phyloP scores from a whole-genome alignment of 2,888 invertebrate genomes.

The Macaria notata region DNA sequence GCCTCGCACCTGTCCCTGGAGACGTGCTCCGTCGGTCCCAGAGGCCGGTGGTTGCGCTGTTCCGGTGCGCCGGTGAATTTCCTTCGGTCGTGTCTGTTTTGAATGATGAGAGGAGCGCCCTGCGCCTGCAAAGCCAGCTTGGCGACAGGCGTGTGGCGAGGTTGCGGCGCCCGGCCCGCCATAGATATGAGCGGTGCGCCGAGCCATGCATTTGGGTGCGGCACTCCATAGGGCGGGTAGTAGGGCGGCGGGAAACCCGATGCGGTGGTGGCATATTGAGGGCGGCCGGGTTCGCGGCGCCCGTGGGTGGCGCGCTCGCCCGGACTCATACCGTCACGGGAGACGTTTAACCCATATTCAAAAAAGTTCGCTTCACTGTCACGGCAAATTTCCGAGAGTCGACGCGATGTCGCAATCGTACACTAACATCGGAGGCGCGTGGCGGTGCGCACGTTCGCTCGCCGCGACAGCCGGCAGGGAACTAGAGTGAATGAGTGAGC shows the following conservation, averaged over 20 bases:
- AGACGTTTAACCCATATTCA: slow-evolving; percentile 89
- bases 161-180: slow-evolving; percentile 81
- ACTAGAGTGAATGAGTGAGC: slow-evolving; percentile 76
- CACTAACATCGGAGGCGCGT: slow-evolving; percentile 75
- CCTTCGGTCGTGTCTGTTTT: slow-evolving; percentile 83
- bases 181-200: slow-evolving; percentile 92
- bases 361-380: slow-evolving; percentile 70
- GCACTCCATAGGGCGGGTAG: slow-evolving; percentile 77
- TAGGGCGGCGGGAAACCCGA: slow-evolving; percentile 78
- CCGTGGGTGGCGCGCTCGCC: slow-evolving; percentile 79
- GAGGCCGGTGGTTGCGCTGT: slow-evolving; percentile 66
- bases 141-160: slow-evolving; percentile 83
- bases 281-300: slow-evolving; percentile 80
- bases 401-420: slow-evolving; percentile 78
- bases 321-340: slow-evolving; percentile 72
- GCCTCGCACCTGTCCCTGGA: slow-evolving; percentile 64
- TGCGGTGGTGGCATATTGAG: slow-evolving; percentile 75
- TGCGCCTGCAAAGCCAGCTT: slow-evolving; percentile 92
- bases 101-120: slow-evolving; percentile 91
- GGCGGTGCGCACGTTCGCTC: slow-evolving; percentile 63
- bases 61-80: slow-evolving; percentile 70
- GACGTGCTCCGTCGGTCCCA: slow-evolving; percentile 57
- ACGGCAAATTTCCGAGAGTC: slow-evolving; percentile 71
- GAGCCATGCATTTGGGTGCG: slow-evolving; percentile 86
- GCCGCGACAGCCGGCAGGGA: slow-evolving; percentile 73